phyloP scores from a whole-genome alignment of 2,113 vertebrate species.

The Microtus richardsoni region DNA sequence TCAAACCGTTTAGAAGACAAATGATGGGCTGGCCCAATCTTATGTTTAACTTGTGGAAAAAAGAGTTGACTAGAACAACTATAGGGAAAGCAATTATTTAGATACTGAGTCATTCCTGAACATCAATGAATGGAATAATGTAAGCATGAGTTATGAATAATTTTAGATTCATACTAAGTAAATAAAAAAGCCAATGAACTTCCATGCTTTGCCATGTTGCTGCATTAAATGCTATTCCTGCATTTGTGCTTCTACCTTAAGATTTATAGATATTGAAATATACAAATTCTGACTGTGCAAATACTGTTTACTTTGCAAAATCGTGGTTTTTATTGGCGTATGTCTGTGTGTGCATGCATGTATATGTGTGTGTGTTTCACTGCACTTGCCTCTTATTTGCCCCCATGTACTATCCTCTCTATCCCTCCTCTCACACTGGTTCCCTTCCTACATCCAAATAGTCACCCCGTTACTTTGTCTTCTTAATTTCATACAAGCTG shows the following conservation, averaged over 20 bases:
- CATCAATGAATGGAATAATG: background rate
- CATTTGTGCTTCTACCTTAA: background rate
- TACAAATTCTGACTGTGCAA: background rate
- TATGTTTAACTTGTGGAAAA: background rate
- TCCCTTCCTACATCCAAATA: background rate
- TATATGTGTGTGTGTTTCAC: background rate
- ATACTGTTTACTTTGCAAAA: background rate
- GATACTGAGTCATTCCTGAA: background rate
- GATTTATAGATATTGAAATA: background rate
- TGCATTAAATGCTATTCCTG: background rate
- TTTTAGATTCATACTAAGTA: background rate
- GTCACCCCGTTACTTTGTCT: background rate
- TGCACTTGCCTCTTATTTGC: background rate
- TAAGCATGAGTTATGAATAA: background rate
- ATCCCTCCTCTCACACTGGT: background rate
- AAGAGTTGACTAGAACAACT: background rate
- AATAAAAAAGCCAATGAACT: background rate
- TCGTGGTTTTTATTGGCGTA: too few species aligned
- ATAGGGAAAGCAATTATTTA: background rate
- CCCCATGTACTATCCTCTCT: background rate
- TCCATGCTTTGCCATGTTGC: background rate
- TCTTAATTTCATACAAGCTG: background rate
- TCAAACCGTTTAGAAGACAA: constrained; percentile 15
- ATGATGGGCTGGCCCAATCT: background rate
- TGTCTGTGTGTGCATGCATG: background rate